Base-by-base conservation (phyloP, 2,888 invertebrate species). In the Rhagium mordax region DNA sequence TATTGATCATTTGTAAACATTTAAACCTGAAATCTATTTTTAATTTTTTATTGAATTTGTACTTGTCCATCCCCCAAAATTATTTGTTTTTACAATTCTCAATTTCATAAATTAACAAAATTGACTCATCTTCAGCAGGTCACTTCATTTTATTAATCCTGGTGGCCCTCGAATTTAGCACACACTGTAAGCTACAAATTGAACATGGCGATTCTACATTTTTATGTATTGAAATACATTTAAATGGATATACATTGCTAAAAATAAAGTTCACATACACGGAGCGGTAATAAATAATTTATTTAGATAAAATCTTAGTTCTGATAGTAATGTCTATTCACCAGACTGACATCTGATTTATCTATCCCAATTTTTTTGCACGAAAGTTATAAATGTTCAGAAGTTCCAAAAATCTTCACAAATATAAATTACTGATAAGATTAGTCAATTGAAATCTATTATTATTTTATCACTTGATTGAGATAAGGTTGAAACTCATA, bases 371-470 rank as follows among this genome's bases (percentile, higher is more conserved):
- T 33, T 33, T 27, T 18, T 29, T 18, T n/a, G 21, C 24, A 13
- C 10, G 29, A 29, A 57, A 57, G 16, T 24, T 47, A 57, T 47
- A 67, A 67, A 67, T 55, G 47, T 57, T 18, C 24, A 53, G 33
- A 20, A 18, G 29, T 53, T 53, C 10, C 21, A 65, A 15, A 67
- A 67, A 57, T 41, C 20, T 41, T 67, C 51, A 55, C 18, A 41
- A 67, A 53, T 53, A 53, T 18, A 65, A 65, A 65, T n/a, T 67
- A 24, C 67, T 67, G 67, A 67, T 67, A 67, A 67, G 67, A 67
- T 67, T 67, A 67, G 55, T 57, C 51, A 55, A 57, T 57, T 57
- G 55, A 29, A 67, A 67, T 67, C 29, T 67, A 67, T 67, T 67
- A 67, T 67, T 67, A 57, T 67, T 67, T 67, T 67, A 67, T 67